Evolutionary conservation across 2,888 invertebrate genomes (phyloP).

Genomic region (Drosophila villosipedis): DNA sequence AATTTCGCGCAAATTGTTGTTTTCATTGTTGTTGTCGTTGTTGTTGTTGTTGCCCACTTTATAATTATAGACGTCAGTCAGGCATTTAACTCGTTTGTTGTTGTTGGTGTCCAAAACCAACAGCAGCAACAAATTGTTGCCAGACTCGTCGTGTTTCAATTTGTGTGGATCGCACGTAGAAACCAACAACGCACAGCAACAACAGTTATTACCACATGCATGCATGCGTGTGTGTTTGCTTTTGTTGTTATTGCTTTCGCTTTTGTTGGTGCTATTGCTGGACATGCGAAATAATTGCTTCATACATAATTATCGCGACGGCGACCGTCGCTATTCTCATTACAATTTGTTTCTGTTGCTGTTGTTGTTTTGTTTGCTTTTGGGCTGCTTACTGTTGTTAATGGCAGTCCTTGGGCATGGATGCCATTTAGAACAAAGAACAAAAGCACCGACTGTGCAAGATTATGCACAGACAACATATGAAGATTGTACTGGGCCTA

Average conservation of each 20-base stretch:
- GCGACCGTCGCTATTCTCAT: constrained; percentile 26
- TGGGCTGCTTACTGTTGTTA: constrained; percentile 31
- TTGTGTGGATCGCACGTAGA: constrained; percentile 70
- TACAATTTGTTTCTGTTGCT: constrained; percentile 25
- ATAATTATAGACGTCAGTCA: constrained; percentile 81
- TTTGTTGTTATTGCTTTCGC: constrained; percentile 33
- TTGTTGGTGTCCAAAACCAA: constrained; percentile 28
- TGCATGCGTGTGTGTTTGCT: constrained; percentile 7
- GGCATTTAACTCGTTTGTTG: constrained; percentile 76
- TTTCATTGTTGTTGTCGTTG: constrained; percentile 25
- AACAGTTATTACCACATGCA: constrained; percentile 34
- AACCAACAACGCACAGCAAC: constrained; percentile 17
- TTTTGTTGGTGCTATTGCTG: constrained; percentile 59
- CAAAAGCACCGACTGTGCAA: not conserved
- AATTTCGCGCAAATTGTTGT: constrained; percentile 60
- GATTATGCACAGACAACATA: constrained; percentile 4
- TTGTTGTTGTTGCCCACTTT: constrained; percentile 60
- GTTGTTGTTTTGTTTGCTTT: constrained; percentile 16
- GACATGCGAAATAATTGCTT: constrained; percentile 78
- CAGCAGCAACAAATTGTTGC: constrained; percentile 59
- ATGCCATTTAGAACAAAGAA: constrained; percentile 14
- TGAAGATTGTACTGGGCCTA: constrained; percentile 1
- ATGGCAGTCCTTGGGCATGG: constrained; percentile 6
- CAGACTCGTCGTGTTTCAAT: constrained; percentile 69
- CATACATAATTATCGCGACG: constrained; percentile 74